Percentiles rank a stretch among this genome's conserved stretches.
Evolutionary conservation across 2,888 invertebrate genomes (phyloP).

Genomic region (Nemoura dubitans): DNA sequence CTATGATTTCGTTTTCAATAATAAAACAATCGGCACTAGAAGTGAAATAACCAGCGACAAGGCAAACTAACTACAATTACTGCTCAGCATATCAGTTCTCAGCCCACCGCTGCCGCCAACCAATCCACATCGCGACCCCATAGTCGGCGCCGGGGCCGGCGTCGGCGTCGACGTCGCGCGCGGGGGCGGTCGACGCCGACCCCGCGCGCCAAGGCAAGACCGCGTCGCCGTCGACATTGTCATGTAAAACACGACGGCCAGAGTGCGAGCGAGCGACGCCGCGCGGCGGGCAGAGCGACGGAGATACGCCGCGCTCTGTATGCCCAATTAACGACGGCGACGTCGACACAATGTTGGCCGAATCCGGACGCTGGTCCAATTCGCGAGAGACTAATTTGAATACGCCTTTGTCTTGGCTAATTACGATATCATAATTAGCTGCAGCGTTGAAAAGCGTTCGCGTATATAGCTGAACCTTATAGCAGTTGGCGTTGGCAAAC

Average conservation of each 20-base stretch:
- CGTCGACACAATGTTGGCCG: not conserved
- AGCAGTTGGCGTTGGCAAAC: not conserved
- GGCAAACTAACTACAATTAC: too few species aligned
- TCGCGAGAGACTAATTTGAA: constrained; percentile 7
- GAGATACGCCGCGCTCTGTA: too few species aligned
- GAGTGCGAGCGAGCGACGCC: not conserved
- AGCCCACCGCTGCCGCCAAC: too few species aligned
- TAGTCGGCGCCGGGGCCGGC: too few species aligned
- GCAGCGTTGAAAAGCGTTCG: not conserved
- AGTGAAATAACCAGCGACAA: not conserved
- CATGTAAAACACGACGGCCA: not conserved
- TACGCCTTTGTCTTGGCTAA: not conserved
- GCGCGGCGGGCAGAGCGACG: too few species aligned
- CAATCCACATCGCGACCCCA: too few species aligned
- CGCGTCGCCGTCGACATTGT: not conserved
- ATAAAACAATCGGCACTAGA: not conserved
- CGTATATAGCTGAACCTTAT: too few species aligned
- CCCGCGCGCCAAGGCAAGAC: not conserved
- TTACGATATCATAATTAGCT: constrained; percentile 2
- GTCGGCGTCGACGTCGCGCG: not conserved
- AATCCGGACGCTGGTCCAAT: not conserved
- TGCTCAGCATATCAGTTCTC: too few species aligned
- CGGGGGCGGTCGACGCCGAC: not conserved
- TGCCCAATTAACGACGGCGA: not conserved
- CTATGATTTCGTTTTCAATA: not conserved